Evolutionary conservation across 2,113 vertebrate genomes (phyloP).

Genomic region (Mirounga angustirostris): DNA sequence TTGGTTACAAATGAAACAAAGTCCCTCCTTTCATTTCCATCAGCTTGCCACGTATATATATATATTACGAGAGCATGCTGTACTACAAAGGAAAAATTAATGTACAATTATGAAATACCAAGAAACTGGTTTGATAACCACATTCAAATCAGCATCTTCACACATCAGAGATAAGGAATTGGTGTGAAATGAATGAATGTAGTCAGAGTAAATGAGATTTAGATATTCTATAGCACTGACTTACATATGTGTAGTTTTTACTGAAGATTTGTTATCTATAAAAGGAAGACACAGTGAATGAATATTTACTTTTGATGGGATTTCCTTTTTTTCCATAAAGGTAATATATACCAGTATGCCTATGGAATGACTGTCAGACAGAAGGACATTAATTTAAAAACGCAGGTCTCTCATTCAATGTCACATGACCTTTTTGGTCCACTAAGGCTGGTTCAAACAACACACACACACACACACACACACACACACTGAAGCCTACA

Average conservation of each 20-base stretch:
- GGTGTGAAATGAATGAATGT: neutral
- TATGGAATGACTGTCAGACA: constrained; percentile 10
- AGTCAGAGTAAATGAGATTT: constrained; percentile 41
- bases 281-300: constrained; percentile 50
- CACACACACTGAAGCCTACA: neutral
- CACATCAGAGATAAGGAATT: constrained; percentile 71
- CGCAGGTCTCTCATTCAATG: neutral
- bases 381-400: constrained; percentile 41
- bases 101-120: constrained; percentile 82
- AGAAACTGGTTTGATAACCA: constrained; percentile 76
- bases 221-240: neutral
- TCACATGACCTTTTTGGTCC: constrained; percentile 31
- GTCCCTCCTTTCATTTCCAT: constrained; percentile 85
- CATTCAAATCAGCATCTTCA: constrained; percentile 85
- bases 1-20: constrained; percentile 88
- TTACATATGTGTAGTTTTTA: constrained; percentile 16
- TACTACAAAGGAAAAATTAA: constrained; percentile 86
- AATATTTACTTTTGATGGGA: constrained; percentile 41
- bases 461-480: neutral
- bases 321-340: constrained; percentile 1
- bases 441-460: constrained; percentile 26
- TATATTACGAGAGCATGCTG: constrained; percentile 79
- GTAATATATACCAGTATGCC: neutral
- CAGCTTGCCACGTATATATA: constrained; percentile 83
- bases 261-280: constrained; percentile 36